Percentiles rank a stretch among this genome's conserved stretches.
phyloP scores from a whole-genome alignment of 2,797 vertebrate genomes.

The Chloroceryle amazona region DNA sequence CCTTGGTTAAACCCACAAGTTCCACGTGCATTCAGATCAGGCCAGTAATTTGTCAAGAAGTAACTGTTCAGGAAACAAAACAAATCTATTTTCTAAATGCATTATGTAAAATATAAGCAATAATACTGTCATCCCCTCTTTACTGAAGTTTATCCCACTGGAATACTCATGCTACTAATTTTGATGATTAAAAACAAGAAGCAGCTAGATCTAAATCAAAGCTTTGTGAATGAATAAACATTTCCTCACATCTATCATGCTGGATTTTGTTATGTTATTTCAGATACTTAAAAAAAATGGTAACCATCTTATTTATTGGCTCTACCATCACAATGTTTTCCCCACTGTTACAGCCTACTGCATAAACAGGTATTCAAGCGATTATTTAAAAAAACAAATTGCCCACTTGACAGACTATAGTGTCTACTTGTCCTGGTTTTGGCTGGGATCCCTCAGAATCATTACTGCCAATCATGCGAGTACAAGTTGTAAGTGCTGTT shows the following conservation, averaged over 20 bases:
- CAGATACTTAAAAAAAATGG: neutral
- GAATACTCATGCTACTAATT: neutral
- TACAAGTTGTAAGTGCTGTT: slow-evolving; percentile 48
- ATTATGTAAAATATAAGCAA: neutral
- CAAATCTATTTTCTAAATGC: neutral
- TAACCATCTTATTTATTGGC: slow-evolving; percentile 25
- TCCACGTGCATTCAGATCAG: rapidly evolving
- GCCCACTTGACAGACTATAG: slow-evolving; percentile 7
- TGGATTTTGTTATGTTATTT: neutral
- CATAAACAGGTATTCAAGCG: neutral
- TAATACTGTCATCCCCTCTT: neutral
- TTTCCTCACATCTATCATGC: neutral
- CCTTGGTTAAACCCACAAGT: neutral
- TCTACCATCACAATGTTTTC: neutral
- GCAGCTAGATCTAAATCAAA: neutral
- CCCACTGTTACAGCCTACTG: neutral
- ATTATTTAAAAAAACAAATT: slow-evolving; percentile 42
- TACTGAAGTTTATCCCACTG: neutral
- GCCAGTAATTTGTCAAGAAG: neutral
- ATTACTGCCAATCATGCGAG: slow-evolving; percentile 72
- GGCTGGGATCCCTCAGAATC: neutral
- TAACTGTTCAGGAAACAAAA: neutral
- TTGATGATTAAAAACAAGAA: neutral
- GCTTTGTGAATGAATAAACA: neutral
- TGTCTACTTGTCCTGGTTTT: neutral